A percentile compares a stretch with the other conserved stretches of the same genome.
Conservation (phyloP, 2,113 vertebrate genomes). For the Chloropsis hardwickii region DNA sequence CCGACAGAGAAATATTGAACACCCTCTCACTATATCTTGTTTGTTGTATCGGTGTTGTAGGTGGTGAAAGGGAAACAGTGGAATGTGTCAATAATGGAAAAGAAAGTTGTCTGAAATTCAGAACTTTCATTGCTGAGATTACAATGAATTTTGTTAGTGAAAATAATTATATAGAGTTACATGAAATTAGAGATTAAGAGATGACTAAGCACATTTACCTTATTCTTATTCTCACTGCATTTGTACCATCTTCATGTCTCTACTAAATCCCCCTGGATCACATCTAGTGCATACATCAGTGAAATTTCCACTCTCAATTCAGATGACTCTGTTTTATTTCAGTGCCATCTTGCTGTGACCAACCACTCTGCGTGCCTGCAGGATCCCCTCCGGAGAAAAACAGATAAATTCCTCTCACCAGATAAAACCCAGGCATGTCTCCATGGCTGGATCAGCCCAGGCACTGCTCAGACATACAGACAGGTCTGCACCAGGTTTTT, state of each 20-base stretch:
- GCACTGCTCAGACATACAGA: background rate
- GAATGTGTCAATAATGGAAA: background rate
- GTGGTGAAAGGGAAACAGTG: background rate
- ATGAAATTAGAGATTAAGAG: background rate
- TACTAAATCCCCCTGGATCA: background rate
- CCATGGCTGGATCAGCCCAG: background rate
- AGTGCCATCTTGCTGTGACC: background rate
- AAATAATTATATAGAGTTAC: background rate
- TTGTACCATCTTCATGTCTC: background rate
- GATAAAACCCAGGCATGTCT: background rate
- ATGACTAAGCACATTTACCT: background rate
- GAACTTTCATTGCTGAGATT: background rate
- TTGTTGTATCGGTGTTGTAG: background rate
- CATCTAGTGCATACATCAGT: background rate
- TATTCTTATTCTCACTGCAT: background rate
- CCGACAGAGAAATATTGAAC: background rate
- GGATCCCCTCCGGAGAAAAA: background rate
- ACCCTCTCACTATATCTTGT: background rate
- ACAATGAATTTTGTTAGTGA: background rate
- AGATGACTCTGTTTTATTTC: background rate
- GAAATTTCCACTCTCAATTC: background rate
- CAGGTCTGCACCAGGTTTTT: background rate
- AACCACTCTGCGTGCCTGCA: fast-evolving
- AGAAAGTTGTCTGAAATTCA: background rate
- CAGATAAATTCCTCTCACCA: background rate